Percentiles rank a stretch among this genome's conserved stretches.
Evolutionary conservation across 2,113 vertebrate genomes (phyloP).

Genomic region (Atlantisia rogersi): DNA sequence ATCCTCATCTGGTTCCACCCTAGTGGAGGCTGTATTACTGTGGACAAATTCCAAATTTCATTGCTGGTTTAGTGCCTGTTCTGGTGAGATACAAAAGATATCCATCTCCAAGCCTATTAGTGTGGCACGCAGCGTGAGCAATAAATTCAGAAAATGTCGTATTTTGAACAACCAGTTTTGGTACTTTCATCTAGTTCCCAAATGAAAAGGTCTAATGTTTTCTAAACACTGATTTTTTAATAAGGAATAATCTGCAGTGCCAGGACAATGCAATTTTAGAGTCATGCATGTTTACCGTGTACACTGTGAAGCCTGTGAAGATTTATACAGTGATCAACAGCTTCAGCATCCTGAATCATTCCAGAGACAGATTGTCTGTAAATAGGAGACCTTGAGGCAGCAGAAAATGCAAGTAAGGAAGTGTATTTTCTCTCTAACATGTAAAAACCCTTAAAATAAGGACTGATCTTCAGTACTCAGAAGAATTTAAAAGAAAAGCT

Average conservation of each 20-base stretch:
- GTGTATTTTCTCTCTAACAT: constrained; percentile 11
- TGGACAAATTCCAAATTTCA: neutral
- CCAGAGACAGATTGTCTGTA: constrained; percentile 24
- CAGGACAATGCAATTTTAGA: neutral
- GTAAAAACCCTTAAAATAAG: constrained; percentile 26
- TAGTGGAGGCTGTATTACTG: neutral
- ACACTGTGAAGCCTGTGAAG: constrained; percentile 24
- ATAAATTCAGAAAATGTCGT: neutral
- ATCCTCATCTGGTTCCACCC: neutral
- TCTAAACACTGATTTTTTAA: neutral
- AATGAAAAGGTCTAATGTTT: neutral
- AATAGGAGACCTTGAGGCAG: constrained; percentile 58
- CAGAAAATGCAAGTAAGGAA: constrained; percentile 37
- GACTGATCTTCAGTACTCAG: constrained; percentile 32
- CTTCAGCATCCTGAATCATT: constrained; percentile 70
- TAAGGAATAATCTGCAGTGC: neutral
- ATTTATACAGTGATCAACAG: constrained; percentile 55
- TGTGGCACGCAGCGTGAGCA: neutral
- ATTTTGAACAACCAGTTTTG: neutral
- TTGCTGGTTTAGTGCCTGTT: neutral
- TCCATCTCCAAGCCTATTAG: neutral
- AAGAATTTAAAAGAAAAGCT: constrained; percentile 39
- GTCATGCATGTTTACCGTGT: neutral
- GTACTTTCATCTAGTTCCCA: neutral
- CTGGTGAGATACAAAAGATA: neutral